Conservation (phyloP, 2,888 invertebrate genomes). For the Neuroscelio doddi region DNA sequence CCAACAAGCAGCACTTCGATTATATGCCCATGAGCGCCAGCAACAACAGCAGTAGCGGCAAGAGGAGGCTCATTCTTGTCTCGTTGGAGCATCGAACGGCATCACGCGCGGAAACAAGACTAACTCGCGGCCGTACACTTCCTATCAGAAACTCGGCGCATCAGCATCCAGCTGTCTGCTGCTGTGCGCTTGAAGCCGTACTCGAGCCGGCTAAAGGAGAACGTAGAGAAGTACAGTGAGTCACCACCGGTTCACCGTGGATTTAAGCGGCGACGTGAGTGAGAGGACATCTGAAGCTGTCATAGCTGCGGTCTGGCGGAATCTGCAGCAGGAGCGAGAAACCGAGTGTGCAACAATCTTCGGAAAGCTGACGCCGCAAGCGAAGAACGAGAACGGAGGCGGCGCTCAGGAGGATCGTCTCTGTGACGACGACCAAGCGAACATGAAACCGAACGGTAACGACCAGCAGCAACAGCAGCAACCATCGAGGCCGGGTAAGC, state of each 20-base stretch:
- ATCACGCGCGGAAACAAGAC: too few species aligned
- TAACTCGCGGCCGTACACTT: too few species aligned
- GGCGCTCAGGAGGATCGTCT: slow-evolving; percentile 49
- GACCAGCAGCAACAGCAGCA: too few species aligned
- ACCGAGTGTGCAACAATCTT: slow-evolving; percentile 3
- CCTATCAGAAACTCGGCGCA: too few species aligned
- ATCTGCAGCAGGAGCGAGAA: slow-evolving; percentile 6
- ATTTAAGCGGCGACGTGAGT: slow-evolving; percentile 20
- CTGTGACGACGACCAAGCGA: slow-evolving; percentile 46
- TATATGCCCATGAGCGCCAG: neutral
- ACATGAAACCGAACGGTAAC: slow-evolving; percentile 75
- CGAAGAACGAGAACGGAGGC: slow-evolving; percentile 48
- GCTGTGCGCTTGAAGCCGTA: too few species aligned
- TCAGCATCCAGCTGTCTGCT: too few species aligned
- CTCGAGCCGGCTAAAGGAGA: slow-evolving; percentile 1
- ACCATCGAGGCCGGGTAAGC: slow-evolving; percentile 80
- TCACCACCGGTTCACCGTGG: slow-evolving; percentile 22
- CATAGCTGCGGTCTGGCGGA: slow-evolving; percentile 8
- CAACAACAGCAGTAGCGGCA: neutral
- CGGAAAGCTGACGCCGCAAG: slow-evolving; percentile 6
- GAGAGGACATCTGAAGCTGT: neutral
- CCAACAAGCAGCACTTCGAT: too few species aligned
- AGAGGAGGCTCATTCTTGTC: too few species aligned
- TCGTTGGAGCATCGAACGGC: too few species aligned
- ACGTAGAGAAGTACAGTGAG: too few species aligned